Evolutionary conservation across 2,113 vertebrate genomes (phyloP).

Genomic region (Paedocypris sp.): DNA sequence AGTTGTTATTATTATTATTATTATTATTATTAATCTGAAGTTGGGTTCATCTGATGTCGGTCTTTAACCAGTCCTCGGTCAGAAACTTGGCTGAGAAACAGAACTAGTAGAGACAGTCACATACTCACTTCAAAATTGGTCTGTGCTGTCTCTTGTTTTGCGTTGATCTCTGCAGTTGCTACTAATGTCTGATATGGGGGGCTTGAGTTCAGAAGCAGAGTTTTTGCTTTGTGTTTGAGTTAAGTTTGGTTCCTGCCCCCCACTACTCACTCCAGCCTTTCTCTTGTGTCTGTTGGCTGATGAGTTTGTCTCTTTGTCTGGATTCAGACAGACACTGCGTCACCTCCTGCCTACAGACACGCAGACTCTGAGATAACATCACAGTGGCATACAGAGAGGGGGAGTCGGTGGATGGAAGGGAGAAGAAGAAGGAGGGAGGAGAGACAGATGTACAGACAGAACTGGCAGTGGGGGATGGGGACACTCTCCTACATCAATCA

Average conservation of each 20-base stretch:
- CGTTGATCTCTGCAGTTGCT: background rate
- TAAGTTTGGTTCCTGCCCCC: slow-evolving; percentile 44
- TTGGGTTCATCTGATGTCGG: slow-evolving; percentile 37
- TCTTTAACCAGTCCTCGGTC: slow-evolving; percentile 20
- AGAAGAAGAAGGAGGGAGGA: slow-evolving; percentile 31
- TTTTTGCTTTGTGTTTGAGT: slow-evolving; percentile 51
- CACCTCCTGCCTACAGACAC: slow-evolving; percentile 74
- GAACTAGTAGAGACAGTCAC: too few species aligned
- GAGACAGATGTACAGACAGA: slow-evolving; percentile 72
- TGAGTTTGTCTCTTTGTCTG: slow-evolving; percentile 73
- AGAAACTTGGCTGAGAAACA: too few species aligned
- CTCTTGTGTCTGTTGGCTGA: slow-evolving; percentile 59
- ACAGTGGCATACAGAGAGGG: slow-evolving; percentile 55
- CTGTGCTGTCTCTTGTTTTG: slow-evolving; percentile 24
- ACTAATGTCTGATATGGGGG: slow-evolving; percentile 24
- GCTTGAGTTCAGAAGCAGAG: slow-evolving; percentile 50
- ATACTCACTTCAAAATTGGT: too few species aligned
- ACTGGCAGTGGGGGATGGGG: slow-evolving; percentile 54
- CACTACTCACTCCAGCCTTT: slow-evolving; percentile 26
- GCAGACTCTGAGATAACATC: slow-evolving; percentile 72
- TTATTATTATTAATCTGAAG: too few species aligned
- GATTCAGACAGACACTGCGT: slow-evolving; percentile 73
- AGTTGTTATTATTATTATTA: too few species aligned
- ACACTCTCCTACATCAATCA: slow-evolving; percentile 63
- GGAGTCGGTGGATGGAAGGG: slow-evolving; percentile 8